Conservation (phyloP, 64 coral and sea anemone species). For the Catalaphyllia jardinei region DNA sequence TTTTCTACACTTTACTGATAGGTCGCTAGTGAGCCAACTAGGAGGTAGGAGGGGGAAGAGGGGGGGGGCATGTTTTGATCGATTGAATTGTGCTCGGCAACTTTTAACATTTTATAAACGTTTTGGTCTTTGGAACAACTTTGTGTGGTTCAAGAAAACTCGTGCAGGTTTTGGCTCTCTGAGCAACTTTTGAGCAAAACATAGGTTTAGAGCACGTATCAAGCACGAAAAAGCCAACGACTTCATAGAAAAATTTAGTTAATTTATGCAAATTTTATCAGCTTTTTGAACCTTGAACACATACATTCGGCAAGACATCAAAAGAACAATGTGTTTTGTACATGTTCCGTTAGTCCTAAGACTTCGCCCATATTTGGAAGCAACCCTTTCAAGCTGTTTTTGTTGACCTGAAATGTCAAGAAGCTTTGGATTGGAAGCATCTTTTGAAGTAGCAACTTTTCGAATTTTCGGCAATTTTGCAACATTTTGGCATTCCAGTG, state of each 20-base stretch:
- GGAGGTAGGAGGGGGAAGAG: no score
- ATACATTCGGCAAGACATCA: background rate
- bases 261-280: slow-evolving; percentile 42
- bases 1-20: no score
- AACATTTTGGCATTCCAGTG: background rate
- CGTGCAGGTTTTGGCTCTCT: slow-evolving; percentile 9
- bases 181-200: slow-evolving; percentile 42
- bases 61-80: no score
- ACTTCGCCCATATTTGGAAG: background rate
- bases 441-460: background rate
- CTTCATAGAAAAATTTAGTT: slow-evolving; percentile 22
- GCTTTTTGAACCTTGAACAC: background rate
- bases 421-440: background rate
- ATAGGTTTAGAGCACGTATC: slow-evolving; percentile 33
- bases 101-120: background rate
- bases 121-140: background rate
- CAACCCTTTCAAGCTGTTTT: background rate
- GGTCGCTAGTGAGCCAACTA: no score
- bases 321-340: background rate
- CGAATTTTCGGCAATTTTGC: background rate
- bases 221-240: slow-evolving; percentile 42
- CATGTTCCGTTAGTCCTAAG: background rate
- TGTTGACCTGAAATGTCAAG: background rate
- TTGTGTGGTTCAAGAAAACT: background rate
- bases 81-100: background rate